These are phyloP conservation scores for Enteromius viviparus DNA, from an alignment of 2,797 vertebrate species.

Conservation along the genomic window DNA sequence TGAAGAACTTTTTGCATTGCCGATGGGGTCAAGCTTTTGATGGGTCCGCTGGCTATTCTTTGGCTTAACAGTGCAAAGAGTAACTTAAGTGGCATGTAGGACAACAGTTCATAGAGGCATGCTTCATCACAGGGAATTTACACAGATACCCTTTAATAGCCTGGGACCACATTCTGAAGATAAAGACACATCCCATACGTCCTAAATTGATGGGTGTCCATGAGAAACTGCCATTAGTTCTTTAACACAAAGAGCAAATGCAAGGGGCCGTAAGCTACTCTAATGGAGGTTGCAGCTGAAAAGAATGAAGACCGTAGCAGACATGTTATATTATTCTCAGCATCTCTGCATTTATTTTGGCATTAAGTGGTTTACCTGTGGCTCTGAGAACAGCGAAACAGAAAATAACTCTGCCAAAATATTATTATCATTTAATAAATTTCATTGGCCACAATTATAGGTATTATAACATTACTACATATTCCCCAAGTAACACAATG, in stretches of 20 bases:
- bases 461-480: not conserved
- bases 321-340: slow-evolving; percentile 29
- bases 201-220: slow-evolving; percentile 35
- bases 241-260: slow-evolving; percentile 45
- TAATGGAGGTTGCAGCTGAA: slow-evolving; percentile 52
- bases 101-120: slow-evolving; percentile 45
- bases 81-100: slow-evolving; percentile 31
- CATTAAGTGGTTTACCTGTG: slow-evolving; percentile 31
- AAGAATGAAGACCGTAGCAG: not conserved
- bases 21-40: slow-evolving; percentile 25
- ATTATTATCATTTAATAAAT: not conserved
- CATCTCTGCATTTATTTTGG: slow-evolving; percentile 26
- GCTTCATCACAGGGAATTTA: slow-evolving; percentile 35
- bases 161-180: slow-evolving; percentile 18
- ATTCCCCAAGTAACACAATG: not conserved
- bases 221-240: slow-evolving; percentile 41
- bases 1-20: slow-evolving; percentile 17
- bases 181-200: slow-evolving; percentile 39
- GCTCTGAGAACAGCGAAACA: slow-evolving; percentile 35
- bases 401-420: not conserved
- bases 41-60: slow-evolving; percentile 38
- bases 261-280: slow-evolving; percentile 19
- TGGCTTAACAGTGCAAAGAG: slow-evolving; percentile 34
- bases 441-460: not conserved
- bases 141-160: slow-evolving; percentile 28